Evolutionary conservation across 2,888 invertebrate species (phyloP), one percentile per base, ranked within the genome.

Genomic region (Aelia acuminata): DNA sequence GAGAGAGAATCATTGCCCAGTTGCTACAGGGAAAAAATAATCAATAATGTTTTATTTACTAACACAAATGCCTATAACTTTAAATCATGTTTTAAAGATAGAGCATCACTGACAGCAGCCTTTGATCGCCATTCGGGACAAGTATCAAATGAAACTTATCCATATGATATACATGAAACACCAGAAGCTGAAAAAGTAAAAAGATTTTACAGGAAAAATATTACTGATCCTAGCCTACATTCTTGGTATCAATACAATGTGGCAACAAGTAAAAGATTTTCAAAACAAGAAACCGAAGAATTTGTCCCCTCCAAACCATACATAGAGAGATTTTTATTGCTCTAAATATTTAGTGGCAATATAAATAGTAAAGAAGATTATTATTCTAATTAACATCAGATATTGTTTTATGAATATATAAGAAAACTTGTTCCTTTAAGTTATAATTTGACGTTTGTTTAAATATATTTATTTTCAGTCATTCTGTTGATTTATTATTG

Each of bases 161-260:
- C 87, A 20, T 87, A 80, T 50, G 87, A 87, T 50, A 75, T 87
- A 49, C 43, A 35, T 31, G 87, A 87, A 84, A 80, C 87, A 20
- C 50, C 84, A 2, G 48, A 39, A 47, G 39, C 48, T n/a, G 87
- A 87, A 84, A 87, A 87, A 87, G 87, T 87, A 43, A 87, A 80
- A 87, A 80, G 87, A 35, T 87, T 87, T 87, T 87, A 87, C 31
- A 87, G 87, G 22, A 87, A 87, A 87, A 75, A 87, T n/a, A 80
- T 87, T 15, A 87, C 5, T 53, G 87, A 87, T 35, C 87, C 87
- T 22, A 80, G 53, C 31, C 39, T 87, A 15, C 35, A 87, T 87
- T 87, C 87, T 80, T 87, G 87, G 87, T 87, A 87, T 48, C 87
- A 87, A 84, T 87, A 87, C 50, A 87, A 87, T 80, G 57, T 87